Base-by-base conservation (phyloP, 2,888 invertebrate species). In the Metallyticus violacea region DNA sequence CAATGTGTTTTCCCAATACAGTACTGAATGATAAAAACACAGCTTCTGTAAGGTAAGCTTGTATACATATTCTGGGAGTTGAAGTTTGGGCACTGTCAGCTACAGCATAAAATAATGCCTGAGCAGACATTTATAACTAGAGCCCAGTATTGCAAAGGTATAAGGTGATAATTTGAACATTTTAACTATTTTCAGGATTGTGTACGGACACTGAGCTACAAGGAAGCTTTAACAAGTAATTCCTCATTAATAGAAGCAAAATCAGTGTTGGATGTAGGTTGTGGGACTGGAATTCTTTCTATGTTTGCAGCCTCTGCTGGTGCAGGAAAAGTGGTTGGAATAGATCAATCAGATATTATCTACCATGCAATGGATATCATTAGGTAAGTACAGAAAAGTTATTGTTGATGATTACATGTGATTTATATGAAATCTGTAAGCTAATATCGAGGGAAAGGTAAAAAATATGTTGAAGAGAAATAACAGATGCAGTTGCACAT, bases 241-340 rank as follows among this genome's bases (percentile, higher is more conserved):
- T 92, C 93, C 40, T 93, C 94, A 62, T 92, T 94, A 86, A 94
- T 98, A 85, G 93, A 93, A 89, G 95, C 94, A 78, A 98, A 98
- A 92, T 92, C 94, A 27, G 97, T 99, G 26, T 92, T 99, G 87
- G 99, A 99, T 93, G 95, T 99, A 86, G 99, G 99, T 76, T 99
- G 99, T 92, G 99, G 99, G 28, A 99, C 99, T 1, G 98, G 98
- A 30, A 99, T 99, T 89, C 93, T 99, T 28, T 99, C 99, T 22
- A 98, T 99, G 97, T 99, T 99, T 93, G 97, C 98, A 89, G 99
- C 98, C 15, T 95, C 97, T 90, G 98, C 99, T 27, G 99, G 99
- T 29, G 99, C 99, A 79, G 93, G 94, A 87, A 95, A 94, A 92
- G 97, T 99, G 6, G 96, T 97, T 90, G 99, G 98, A 89, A 95